A percentile compares a stretch with the other conserved stretches of the same genome.
Evolutionary conservation across 1,140 invertebrate genomes (phyloP).

Genomic region (Rhagoletis pomonella): DNA sequence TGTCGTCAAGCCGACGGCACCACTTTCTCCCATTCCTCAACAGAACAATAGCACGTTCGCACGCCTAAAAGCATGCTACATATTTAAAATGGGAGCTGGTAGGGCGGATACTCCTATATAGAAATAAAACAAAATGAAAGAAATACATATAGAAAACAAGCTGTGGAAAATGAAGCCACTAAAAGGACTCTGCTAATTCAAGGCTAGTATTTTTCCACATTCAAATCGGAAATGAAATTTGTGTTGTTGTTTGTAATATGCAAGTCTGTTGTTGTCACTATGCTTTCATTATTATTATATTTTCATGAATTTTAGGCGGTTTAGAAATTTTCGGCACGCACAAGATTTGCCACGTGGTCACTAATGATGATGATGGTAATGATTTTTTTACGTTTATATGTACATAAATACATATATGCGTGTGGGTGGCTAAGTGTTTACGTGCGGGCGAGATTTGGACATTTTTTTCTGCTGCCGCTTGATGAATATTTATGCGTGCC

Average conservation of each 20-base stretch:
- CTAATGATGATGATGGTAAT: neutral
- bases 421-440: too few relatives aligned
- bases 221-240: conserved; percentile 22
- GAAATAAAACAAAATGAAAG: neutral
- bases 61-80: neutral
- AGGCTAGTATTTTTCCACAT: neutral
- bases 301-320: neutral
- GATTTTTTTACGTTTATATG: too few relatives aligned
- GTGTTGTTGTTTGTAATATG: neutral
- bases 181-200: neutral
- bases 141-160: neutral
- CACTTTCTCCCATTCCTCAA: neutral
- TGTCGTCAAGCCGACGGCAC: neutral
- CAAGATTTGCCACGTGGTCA: neutral
- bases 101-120: neutral
- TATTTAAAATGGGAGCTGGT: neutral
- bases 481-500: neutral
- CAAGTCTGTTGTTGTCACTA: neutral
- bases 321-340: conserved; percentile 11
- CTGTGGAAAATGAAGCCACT: neutral
- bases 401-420: too few relatives aligned
- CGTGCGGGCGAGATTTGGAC: neutral
- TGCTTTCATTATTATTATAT: neutral
- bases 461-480: neutral
- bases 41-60: neutral